Evolutionary conservation across 2,113 vertebrate genomes (phyloP).

Genomic region (Cinclus cinclus): DNA sequence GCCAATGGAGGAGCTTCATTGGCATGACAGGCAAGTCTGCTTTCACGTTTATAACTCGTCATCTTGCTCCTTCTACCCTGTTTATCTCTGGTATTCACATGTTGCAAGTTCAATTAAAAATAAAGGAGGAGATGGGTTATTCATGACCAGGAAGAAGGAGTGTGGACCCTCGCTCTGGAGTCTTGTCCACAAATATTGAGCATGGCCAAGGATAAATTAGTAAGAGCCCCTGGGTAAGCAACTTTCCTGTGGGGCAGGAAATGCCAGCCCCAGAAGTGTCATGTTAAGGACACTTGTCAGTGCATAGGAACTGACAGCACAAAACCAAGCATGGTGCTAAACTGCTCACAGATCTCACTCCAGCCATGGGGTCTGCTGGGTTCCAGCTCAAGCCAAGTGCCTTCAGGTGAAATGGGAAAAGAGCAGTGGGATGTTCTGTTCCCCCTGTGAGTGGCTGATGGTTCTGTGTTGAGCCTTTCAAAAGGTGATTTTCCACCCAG

Average conservation of each 20-base stretch:
- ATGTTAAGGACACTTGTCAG: not conserved
- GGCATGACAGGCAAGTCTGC: not conserved
- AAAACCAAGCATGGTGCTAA: not conserved
- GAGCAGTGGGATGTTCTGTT: not conserved
- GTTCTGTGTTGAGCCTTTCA: not conserved
- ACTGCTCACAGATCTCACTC: not conserved
- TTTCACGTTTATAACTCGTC: accelerated
- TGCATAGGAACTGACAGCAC: not conserved
- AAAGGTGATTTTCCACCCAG: not conserved
- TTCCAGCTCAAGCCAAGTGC: not conserved
- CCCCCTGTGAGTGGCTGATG: not conserved
- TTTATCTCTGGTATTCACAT: not conserved
- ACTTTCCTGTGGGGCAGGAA: not conserved
- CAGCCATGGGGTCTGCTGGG: not conserved
- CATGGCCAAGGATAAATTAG: not conserved
- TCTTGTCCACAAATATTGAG: not conserved
- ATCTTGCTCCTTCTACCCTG: not conserved
- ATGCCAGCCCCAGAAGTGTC: not conserved
- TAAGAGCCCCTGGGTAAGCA: not conserved
- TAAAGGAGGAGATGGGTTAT: not conserved
- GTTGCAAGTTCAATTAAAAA: not conserved
- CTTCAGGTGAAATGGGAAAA: accelerated
- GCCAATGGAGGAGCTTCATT: not conserved
- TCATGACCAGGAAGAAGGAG: not conserved
- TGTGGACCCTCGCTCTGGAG: accelerated